Conservation (phyloP, 2,113 vertebrate genomes). For the Neomonachus schauinslandi region DNA sequence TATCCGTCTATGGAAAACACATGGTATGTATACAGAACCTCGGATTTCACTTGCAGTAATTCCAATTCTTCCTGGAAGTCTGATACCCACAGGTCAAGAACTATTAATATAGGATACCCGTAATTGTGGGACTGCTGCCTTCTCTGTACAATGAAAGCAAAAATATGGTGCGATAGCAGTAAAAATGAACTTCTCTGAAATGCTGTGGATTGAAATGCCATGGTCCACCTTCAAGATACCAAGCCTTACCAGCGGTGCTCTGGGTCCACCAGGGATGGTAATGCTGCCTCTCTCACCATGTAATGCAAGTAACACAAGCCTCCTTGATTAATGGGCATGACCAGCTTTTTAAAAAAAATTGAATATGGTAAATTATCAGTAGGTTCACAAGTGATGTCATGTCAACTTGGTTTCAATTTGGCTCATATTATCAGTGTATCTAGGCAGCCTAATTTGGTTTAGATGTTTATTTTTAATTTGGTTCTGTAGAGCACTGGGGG, state of each 20-base stretch:
- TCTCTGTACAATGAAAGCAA: neutral
- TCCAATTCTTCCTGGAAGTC: neutral
- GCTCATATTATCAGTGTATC: conserved; percentile 37
- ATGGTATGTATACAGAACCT: neutral
- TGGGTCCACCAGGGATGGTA: too few relatives aligned
- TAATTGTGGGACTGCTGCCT: neutral
- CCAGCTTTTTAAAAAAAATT: neutral
- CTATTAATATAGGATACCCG: neutral
- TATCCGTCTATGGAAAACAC: neutral
- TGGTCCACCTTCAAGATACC: neutral
- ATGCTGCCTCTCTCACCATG: neutral
- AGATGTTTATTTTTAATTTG: conserved; percentile 74
- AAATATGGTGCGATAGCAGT: neutral
- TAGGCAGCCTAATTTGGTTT: conserved; percentile 68
- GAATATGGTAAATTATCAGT: neutral
- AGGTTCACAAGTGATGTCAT: neutral
- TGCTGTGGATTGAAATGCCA: neutral
- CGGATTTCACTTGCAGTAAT: neutral
- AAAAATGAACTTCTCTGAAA: neutral
- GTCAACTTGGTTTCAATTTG: conserved; percentile 41
- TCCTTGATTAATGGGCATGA: neutral
- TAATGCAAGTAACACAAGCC: neutral
- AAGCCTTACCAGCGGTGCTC: neutral
- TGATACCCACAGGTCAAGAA: neutral
- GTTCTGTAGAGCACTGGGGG: conserved; percentile 58